Percentiles rank a stretch among this genome's conserved stretches.
Conservation (phyloP, 1,140 invertebrate genomes). For the honey bee (Apis mellifera) region Amel_HAv3.1 CM009932.2:3125501-3126000, state of each 20-base stretch:
- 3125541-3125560: no score
- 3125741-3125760: background rate
- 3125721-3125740: background rate
- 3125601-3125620: no score
- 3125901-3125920: constrained; percentile 29
- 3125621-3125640: no score
- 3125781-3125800: background rate
- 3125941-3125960: constrained; percentile 37
- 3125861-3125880: no score
- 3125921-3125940: constrained; percentile 29
- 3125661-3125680: background rate
- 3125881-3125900: constrained; percentile 24
- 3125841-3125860: background rate
- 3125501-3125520: no score
- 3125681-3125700: background rate
- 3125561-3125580: no score
- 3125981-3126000: constrained; percentile 45
- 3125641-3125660: no score
- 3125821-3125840: constrained; percentile 21
- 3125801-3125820: constrained; percentile 8
- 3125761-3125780: constrained; percentile 21
- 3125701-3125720: background rate
- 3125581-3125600: no score
- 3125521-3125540: no score
- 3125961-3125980: constrained; percentile 41